Percentiles rank a stretch among this genome's conserved stretches.
phyloP scores from a whole-genome alignment of 2,113 vertebrate genomes.

The Dasypus novemcinctus region DNA sequence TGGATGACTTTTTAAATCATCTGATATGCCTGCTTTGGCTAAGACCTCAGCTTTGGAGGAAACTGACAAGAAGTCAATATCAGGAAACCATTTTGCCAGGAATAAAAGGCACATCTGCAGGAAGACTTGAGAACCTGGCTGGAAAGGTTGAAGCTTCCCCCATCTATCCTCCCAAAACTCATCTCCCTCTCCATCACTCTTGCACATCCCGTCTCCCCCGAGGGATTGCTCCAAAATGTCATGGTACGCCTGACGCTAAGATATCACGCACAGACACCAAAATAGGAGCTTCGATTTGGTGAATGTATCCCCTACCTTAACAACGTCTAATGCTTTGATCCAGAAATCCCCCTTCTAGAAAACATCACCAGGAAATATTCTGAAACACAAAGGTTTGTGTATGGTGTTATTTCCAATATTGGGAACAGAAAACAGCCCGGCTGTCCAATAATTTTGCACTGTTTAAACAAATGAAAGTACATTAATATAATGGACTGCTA shows the following conservation, averaged over 20 bases:
- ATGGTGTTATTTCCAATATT: not conserved
- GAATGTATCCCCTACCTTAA: not conserved
- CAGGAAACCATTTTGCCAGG: not conserved
- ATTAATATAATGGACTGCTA: not conserved
- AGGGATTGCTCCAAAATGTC: not conserved
- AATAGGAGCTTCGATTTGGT: not conserved
- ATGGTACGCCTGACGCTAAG: no score
- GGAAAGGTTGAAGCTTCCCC: not conserved
- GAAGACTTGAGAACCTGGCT: not conserved
- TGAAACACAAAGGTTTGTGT: not conserved
- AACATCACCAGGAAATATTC: not conserved
- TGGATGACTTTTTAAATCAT: not conserved
- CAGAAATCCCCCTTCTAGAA: not conserved
- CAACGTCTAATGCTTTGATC: not conserved
- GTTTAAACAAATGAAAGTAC: not conserved
- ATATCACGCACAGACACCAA: not conserved
- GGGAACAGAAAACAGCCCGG: not conserved
- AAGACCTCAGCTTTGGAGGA: not conserved
- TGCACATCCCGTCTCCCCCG: not conserved
- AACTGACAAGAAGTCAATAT: constrained; percentile 1
- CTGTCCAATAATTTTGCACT: not conserved
- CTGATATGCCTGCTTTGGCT: not conserved
- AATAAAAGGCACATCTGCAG: not conserved
- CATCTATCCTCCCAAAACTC: not conserved
- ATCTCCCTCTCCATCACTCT: not conserved